Evolutionary conservation across 2,888 invertebrate genomes (phyloP).

Genomic region (Cataglyphis cursor): DNA sequence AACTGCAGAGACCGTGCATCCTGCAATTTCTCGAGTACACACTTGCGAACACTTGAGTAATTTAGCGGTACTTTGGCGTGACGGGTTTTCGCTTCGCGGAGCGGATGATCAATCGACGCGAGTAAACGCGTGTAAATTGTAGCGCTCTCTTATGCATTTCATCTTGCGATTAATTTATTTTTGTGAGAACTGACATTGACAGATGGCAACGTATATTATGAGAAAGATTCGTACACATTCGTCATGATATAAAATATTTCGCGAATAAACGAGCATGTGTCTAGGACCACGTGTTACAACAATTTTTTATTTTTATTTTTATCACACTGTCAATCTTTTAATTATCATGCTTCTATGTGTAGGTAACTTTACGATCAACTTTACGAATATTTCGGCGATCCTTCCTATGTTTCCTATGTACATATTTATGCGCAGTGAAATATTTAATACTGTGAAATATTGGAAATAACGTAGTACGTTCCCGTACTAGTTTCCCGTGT

Average conservation of each 20-base stretch:
- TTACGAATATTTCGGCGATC: neutral
- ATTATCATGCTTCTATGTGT: neutral
- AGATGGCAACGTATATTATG: constrained; percentile 22
- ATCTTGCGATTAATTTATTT: constrained; percentile 63
- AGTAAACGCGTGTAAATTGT: constrained; percentile 73
- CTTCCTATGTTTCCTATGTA: neutral
- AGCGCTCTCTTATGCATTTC: constrained; percentile 57
- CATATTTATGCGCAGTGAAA: neutral
- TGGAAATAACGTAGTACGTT: neutral
- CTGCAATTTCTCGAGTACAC: constrained; percentile 76
- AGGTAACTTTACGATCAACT: neutral
- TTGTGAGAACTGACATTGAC: constrained; percentile 58
- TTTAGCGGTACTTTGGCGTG: constrained; percentile 75
- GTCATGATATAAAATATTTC: neutral
- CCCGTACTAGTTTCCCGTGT: neutral
- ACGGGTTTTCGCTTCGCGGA: constrained; percentile 76
- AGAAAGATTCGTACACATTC: neutral
- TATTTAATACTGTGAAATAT: neutral
- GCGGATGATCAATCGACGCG: constrained; percentile 76
- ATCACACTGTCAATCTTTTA: neutral
- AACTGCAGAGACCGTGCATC: constrained; percentile 70
- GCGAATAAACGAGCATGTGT: neutral
- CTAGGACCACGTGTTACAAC: neutral
- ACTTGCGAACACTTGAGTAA: constrained; percentile 76
- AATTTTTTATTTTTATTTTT: neutral